Evolutionary conservation across 2,888 invertebrate species (phyloP).

Genomic region (Macrophya alboannulata): DNA sequence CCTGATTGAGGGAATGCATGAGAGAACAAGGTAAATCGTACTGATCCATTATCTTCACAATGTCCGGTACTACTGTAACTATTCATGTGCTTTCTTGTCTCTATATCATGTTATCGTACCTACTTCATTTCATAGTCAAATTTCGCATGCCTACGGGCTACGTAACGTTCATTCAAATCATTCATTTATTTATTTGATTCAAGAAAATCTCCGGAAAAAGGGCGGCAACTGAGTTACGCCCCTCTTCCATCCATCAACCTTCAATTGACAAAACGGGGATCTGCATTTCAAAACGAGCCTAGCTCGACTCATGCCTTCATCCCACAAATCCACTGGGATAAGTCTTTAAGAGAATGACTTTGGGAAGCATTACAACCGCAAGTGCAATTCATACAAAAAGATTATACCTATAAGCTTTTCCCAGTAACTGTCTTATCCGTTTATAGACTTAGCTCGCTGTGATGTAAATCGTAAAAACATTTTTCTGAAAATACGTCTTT

Average conservation of each 20-base stretch:
- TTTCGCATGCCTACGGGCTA: not conserved
- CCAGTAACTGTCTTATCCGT: not conserved
- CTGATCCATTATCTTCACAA: not conserved
- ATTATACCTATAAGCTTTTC: not conserved
- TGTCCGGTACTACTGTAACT: not conserved
- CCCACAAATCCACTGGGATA: not conserved
- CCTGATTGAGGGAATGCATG: not conserved
- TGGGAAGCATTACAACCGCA: not conserved
- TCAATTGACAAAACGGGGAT: not conserved
- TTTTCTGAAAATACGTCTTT: not conserved
- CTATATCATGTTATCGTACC: not conserved
- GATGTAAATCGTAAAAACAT: not conserved
- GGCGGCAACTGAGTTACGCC: not conserved
- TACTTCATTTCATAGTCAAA: not conserved
- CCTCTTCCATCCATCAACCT: not conserved
- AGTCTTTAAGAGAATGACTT: not conserved
- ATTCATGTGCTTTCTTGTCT: not conserved
- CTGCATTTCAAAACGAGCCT: not conserved
- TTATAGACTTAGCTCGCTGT: not conserved
- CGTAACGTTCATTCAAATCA: not conserved
- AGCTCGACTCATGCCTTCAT: not conserved
- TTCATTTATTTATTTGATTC: slow-evolving; percentile 10
- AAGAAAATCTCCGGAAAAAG: not conserved
- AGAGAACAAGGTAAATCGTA: not conserved
- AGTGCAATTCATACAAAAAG: not conserved